These are phyloP conservation scores for Melanotaenia pygmaea DNA, from an alignment of 2,797 vertebrate species.

Conservation along the genomic window DNA sequence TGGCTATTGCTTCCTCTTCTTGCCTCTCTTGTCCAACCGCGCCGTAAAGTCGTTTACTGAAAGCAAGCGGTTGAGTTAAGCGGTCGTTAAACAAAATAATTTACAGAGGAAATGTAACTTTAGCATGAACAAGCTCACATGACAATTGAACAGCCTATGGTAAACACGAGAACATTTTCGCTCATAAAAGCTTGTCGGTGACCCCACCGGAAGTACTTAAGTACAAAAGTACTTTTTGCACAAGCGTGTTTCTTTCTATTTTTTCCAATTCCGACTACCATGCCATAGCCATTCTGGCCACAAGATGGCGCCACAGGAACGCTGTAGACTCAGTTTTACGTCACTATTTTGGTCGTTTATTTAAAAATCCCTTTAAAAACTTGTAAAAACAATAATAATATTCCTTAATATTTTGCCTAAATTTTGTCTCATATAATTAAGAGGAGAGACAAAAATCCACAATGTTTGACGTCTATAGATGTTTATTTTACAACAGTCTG, in stretches of 20 bases:
- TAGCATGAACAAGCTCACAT: not conserved
- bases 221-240: constrained; percentile 78
- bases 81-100: constrained; percentile 19
- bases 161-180: constrained; percentile 42
- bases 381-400: too few species aligned
- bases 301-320: constrained; percentile 55
- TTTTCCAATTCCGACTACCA: not conserved
- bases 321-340: not conserved
- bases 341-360: not conserved
- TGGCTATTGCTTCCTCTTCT: constrained; percentile 86
- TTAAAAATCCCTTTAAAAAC: too few species aligned
- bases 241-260: constrained; percentile 58
- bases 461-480: too few species aligned
- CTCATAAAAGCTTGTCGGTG: constrained; percentile 69
- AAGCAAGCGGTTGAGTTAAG: constrained; percentile 1
- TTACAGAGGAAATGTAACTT: constrained; percentile 16
- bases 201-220: constrained; percentile 87
- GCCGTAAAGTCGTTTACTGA: constrained; percentile 36
- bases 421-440: too few species aligned
- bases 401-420: too few species aligned
- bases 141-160: constrained; percentile 8
- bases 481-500: too few species aligned
- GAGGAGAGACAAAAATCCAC: too few species aligned
- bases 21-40: constrained; percentile 66
- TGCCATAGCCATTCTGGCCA: constrained; percentile 16